Conservation (phyloP, 2,797 vertebrate genomes). For the Psittacula derbiana region DNA sequence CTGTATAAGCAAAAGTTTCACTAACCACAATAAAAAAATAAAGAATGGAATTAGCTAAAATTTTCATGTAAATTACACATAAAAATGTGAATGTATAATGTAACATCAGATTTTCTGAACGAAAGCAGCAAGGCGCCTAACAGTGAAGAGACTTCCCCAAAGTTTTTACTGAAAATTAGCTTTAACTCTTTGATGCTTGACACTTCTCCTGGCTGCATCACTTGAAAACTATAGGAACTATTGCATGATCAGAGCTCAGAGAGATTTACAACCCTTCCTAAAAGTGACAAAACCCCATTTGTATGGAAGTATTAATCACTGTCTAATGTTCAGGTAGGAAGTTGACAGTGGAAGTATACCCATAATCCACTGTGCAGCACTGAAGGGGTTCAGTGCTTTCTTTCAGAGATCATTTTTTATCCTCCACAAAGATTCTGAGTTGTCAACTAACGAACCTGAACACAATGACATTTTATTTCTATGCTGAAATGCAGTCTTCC, state of each 20-base stretch:
- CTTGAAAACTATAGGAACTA: neutral
- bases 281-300: neutral
- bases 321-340: neutral
- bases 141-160: fast-evolving
- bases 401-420: neutral
- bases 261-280: neutral
- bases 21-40: neutral
- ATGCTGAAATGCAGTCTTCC: neutral
- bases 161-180: neutral
- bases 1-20: neutral
- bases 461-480: neutral
- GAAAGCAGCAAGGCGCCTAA: neutral
- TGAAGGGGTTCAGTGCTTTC: neutral
- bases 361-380: neutral
- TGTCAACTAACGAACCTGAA: neutral
- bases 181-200: neutral
- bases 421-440: neutral
- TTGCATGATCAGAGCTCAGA: neutral
- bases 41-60: neutral
- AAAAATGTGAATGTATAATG: neutral
- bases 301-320: neutral
- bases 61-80: neutral
- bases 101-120: neutral
- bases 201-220: neutral
- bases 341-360: neutral